Evolutionary conservation across 1,140 invertebrate species (phyloP), one percentile per base, ranked within the genome.

Genomic region (Lanistes nyassanus): DNA sequence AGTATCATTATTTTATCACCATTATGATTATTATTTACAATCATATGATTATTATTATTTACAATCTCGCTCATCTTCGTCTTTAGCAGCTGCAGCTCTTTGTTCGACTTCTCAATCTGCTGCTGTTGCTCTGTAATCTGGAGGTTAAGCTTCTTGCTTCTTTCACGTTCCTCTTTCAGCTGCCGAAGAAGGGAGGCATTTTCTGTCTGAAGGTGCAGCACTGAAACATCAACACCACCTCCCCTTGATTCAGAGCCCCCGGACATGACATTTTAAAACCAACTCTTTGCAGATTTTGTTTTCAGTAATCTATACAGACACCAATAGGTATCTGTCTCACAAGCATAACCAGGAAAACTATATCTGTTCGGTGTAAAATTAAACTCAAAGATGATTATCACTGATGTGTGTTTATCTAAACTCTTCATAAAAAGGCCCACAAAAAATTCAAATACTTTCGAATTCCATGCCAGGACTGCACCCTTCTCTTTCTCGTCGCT

Each of bases 121-220:
- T 73, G 74, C 26, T 81, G 76, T 29, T 84, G 66, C 36, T 81
- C 78, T 19, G 77, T 75, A 2, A 85, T 71, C 70, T 83, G 78
- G 23, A 70, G 58, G n/a, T 76, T 75, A 11, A 85, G 74, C 47
- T 80, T 77, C 13, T 78, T 79, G 53, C 79, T 78, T 0, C 60
- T 73, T 37, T 83, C 80, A 42, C 76, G 76, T 56, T 83, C 80
- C 42, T 81, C 79, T 56, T 75, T 75, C 16, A 86, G 56, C 58
- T 82, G 73, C 55, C 78, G 80, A 53, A 82, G 80, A 60, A 86
- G 53, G 1, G 69, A 62, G n/a, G 75, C 65, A 55, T 82, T 82
- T 70, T 79, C 81, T 16, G 78, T 78, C 70, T 87, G 83, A 7
- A 85, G 76, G 47, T 85, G 80, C 34, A 85, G 37, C 29, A 85